Percentiles rank a stretch among this genome's conserved stretches.
phyloP scores from a whole-genome alignment of 2,888 invertebrate genomes.

The Perizoma affinitatum region DNA sequence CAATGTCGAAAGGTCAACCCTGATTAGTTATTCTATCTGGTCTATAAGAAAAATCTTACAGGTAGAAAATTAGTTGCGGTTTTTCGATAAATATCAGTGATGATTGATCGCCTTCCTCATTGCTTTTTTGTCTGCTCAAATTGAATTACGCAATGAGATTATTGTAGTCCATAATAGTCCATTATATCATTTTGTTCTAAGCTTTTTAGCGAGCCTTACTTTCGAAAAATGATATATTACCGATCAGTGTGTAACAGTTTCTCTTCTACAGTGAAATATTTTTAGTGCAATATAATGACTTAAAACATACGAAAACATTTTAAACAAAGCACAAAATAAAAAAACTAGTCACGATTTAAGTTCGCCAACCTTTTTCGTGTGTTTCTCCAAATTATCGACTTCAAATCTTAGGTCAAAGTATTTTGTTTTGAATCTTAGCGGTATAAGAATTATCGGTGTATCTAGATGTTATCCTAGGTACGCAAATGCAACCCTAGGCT shows the following conservation, averaged over 20 bases:
- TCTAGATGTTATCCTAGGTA: slow-evolving; percentile 36
- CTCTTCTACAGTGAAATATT: too few species aligned
- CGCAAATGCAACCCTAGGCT: slow-evolving; percentile 18
- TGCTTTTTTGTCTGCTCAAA: slow-evolving; percentile 37
- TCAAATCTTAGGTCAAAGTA: slow-evolving; percentile 22
- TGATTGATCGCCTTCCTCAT: slow-evolving; percentile 41
- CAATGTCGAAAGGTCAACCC: slow-evolving; percentile 13
- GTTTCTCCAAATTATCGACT: slow-evolving; percentile 15
- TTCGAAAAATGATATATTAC: slow-evolving; percentile 13
- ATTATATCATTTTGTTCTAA: slow-evolving; percentile 26
- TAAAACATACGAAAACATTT: not conserved
- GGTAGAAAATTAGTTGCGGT: slow-evolving; percentile 34
- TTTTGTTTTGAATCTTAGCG: slow-evolving; percentile 21
- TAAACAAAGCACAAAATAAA: not conserved
- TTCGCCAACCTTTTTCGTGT: slow-evolving; percentile 26
- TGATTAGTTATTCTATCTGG: slow-evolving; percentile 8
- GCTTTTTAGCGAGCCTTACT: slow-evolving; percentile 14
- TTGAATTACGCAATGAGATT: slow-evolving; percentile 33
- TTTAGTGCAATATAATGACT: too few species aligned
- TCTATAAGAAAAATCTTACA: slow-evolving; percentile 16
- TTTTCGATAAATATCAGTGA: slow-evolving; percentile 31
- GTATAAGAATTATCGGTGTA: slow-evolving; percentile 29
- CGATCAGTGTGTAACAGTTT: slow-evolving; percentile 11
- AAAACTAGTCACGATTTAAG: slow-evolving; percentile 22
- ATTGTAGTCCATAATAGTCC: slow-evolving; percentile 20